A percentile compares a stretch with the other conserved stretches of the same genome.
Conservation (phyloP, 1,140 invertebrate genomes). For the Brachionus rotundiformis region DNA sequence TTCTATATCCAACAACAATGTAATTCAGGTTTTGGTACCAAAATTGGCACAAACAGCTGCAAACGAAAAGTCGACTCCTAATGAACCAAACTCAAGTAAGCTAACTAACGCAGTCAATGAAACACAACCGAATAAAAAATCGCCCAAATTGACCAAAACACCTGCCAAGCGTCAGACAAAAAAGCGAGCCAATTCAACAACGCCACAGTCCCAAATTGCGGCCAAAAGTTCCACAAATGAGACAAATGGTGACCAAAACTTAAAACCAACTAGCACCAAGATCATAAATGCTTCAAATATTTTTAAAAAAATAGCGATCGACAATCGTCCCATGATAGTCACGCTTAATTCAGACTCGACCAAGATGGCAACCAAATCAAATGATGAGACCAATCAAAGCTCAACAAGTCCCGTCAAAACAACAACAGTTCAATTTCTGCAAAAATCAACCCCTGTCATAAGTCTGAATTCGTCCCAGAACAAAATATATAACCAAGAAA, state of each 20-base stretch:
- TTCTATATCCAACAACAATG: not conserved
- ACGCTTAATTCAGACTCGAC: slow-evolving; percentile 21
- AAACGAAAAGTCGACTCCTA: not conserved
- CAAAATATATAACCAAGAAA: not conserved
- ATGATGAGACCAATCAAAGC: not conserved
- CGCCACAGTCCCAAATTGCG: not conserved
- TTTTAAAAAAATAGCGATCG: slow-evolving; percentile 38
- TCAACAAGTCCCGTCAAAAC: not conserved
- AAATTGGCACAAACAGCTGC: not conserved
- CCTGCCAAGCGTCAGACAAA: slow-evolving; percentile 3
- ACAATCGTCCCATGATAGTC: slow-evolving; percentile 24
- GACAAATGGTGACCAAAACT: not conserved
- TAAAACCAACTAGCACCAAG: slow-evolving; percentile 27
- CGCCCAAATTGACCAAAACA: not conserved
- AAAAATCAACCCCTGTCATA: slow-evolving; percentile 31
- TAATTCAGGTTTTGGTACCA: slow-evolving; percentile 5
- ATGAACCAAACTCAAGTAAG: not conserved
- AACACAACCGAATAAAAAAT: not conserved
- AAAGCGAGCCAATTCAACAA: not conserved
- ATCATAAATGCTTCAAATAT: slow-evolving; percentile 37
- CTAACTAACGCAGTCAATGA: not conserved
- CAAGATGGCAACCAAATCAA: not conserved
- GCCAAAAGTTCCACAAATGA: not conserved
- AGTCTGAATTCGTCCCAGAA: slow-evolving; percentile 2
- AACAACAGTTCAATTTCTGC: slow-evolving; percentile 18